Evolutionary conservation across 2,888 invertebrate species (phyloP).

Genomic region (Tromatobia lineatoria): DNA sequence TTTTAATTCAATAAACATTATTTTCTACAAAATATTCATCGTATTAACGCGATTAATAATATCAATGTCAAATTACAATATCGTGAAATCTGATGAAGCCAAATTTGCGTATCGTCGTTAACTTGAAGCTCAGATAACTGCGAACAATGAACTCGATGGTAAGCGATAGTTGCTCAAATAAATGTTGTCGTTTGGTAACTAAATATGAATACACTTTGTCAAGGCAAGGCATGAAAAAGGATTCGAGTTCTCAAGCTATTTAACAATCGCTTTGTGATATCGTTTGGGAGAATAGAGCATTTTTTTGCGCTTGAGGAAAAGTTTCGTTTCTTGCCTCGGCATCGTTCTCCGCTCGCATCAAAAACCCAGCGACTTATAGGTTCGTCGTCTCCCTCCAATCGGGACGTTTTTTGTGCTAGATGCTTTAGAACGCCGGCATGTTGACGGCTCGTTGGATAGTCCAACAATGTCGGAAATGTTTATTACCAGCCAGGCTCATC

Average conservation of each 20-base stretch:
- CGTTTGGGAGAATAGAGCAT: neutral
- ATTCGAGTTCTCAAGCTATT: neutral
- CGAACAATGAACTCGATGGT: conserved; percentile 48
- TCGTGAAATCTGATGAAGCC: neutral
- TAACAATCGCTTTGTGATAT: neutral
- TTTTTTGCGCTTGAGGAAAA: neutral
- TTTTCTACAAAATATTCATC: neutral
- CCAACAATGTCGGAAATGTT: conserved; percentile 35
- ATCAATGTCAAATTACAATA: neutral
- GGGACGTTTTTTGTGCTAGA: conserved; percentile 55
- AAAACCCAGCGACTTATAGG: conserved; percentile 55
- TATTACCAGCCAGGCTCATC: conserved; percentile 62
- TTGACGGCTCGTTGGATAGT: conserved; percentile 57
- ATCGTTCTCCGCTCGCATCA: conserved; percentile 47
- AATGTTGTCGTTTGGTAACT: conserved; percentile 60
- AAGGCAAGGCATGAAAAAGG: conserved; percentile 45
- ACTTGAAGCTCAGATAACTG: conserved; percentile 45
- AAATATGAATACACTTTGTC: conserved; percentile 16
- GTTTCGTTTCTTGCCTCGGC: conserved; percentile 52
- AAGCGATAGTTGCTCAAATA: conserved; percentile 65
- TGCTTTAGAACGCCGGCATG: conserved; percentile 65
- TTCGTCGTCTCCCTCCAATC: conserved; percentile 60
- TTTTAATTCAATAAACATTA: neutral
- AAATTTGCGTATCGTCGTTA: neutral
- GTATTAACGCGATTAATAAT: neutral